Evolutionary conservation across 2,888 invertebrate genomes (phyloP).

Genomic region (Platycnemis pennipes): DNA sequence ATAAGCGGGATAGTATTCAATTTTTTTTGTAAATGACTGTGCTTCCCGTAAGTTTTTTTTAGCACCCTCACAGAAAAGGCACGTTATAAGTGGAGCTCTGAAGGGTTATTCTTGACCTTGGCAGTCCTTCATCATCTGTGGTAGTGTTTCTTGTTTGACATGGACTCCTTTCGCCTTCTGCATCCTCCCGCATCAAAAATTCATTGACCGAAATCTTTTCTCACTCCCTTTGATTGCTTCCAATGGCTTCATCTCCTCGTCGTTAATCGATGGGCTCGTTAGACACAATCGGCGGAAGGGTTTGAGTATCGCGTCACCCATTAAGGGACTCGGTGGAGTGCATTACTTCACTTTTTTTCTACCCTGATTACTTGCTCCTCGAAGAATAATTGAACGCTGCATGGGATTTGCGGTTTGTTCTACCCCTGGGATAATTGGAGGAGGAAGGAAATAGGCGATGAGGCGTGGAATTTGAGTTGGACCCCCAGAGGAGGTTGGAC

Average conservation of each 20-base stretch:
- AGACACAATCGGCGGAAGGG: background rate
- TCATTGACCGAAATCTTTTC: background rate
- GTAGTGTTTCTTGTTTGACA: background rate
- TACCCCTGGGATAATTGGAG: slow-evolving; percentile 35
- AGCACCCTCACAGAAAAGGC: background rate
- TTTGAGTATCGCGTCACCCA: background rate
- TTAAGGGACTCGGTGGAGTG: slow-evolving; percentile 16
- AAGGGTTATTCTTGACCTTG: background rate
- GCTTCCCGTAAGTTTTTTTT: too few species aligned
- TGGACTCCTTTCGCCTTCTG: background rate
- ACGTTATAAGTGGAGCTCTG: background rate
- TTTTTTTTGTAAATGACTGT: too few species aligned
- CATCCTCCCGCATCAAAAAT: background rate
- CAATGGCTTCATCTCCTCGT: slow-evolving; percentile 18
- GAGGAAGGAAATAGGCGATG: slow-evolving; percentile 59
- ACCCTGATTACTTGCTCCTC: background rate
- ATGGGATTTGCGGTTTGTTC: background rate
- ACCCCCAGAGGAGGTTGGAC: slow-evolving; percentile 10
- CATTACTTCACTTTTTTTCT: slow-evolving; percentile 14
- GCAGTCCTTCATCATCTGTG: background rate
- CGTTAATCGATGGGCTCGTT: background rate
- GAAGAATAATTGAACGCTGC: slow-evolving; percentile 31
- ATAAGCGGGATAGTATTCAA: too few species aligned
- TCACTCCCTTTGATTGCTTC: background rate
- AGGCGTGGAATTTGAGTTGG: slow-evolving; percentile 55